These are phyloP conservation scores for Cabera pusaria DNA, from an alignment of 2,888 invertebrate species.

Conservation along the genomic window DNA sequence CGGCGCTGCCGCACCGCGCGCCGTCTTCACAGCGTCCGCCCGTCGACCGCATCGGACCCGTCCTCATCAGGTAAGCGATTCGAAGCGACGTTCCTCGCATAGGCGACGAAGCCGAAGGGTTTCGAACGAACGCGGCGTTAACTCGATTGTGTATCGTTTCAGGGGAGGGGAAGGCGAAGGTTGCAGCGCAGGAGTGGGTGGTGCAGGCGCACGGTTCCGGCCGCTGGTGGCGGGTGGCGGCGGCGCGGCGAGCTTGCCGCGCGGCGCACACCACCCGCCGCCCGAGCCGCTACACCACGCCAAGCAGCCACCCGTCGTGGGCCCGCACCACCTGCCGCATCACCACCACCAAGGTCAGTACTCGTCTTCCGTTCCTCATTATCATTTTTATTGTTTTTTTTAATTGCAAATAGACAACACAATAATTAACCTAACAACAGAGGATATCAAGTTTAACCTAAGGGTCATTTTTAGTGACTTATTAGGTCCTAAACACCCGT, in stretches of 20 bases:
- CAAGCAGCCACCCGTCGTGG: constrained; percentile 42
- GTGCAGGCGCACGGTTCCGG: constrained; percentile 62
- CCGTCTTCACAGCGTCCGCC: constrained; percentile 51
- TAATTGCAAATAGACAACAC: no score
- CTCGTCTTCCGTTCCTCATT: no score
- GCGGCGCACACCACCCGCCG: constrained; percentile 73
- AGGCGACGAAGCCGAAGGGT: no score
- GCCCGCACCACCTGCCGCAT: constrained; percentile 28
- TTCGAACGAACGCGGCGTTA: no score
- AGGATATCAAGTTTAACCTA: no score
- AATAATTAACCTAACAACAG: no score
- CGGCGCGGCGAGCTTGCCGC: constrained; percentile 71
- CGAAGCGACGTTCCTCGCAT: not conserved
- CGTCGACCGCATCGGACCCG: constrained; percentile 64
- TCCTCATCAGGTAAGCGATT: constrained; percentile 57
- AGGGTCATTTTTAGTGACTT: no score
- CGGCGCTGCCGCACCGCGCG: constrained; percentile 72
- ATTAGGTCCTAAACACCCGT: no score
- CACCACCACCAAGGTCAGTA: constrained; percentile 29
- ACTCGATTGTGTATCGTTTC: constrained; percentile 5
- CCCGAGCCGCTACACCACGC: constrained; percentile 32
- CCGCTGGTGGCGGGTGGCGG: constrained; percentile 64
- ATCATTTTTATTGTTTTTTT: no score
- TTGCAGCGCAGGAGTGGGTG: constrained; percentile 37
- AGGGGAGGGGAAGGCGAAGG: constrained; percentile 42